These are phyloP conservation scores for Monodelphis domestica DNA, from an alignment of 2,797 vertebrate species.

Conservation along the genomic window DNA sequence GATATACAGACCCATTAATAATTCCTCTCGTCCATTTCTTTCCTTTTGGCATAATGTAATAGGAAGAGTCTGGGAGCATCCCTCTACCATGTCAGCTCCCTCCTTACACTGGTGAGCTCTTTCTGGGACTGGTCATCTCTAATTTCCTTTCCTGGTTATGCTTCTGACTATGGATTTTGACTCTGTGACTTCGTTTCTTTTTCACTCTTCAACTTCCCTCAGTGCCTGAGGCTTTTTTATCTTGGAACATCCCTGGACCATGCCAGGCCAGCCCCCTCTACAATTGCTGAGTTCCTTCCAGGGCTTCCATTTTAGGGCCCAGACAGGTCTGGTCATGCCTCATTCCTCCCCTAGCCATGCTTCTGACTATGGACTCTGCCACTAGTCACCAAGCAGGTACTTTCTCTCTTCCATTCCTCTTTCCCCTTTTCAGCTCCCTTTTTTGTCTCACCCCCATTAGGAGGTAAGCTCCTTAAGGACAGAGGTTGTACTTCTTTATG, in stretches of 20 bases:
- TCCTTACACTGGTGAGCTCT: too few relatives aligned
- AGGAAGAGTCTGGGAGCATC: too few relatives aligned
- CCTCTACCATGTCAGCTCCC: too few relatives aligned
- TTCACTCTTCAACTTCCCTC: too few relatives aligned
- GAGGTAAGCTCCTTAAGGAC: neutral
- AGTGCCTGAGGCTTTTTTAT: neutral
- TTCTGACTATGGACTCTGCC: neutral
- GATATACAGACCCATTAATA: too few relatives aligned
- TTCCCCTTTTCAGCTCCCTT: neutral
- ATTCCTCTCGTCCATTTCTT: too few relatives aligned
- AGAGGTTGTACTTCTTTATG: neutral
- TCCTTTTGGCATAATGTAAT: too few relatives aligned
- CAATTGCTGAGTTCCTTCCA: neutral
- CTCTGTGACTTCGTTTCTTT: too few relatives aligned
- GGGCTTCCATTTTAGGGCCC: neutral
- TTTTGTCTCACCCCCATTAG: neutral
- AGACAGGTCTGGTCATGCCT: neutral
- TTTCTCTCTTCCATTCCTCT: neutral
- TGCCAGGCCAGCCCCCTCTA: neutral
- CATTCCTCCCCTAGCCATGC: neutral
- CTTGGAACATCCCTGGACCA: neutral
- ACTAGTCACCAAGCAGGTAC: neutral
- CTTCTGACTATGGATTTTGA: too few relatives aligned
- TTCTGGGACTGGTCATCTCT: too few relatives aligned
- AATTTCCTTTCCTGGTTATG: too few relatives aligned